Percentiles rank a stretch among this genome's conserved stretches.
Evolutionary conservation across 2,797 vertebrate species (phyloP).

Genomic region (Melanotaenia nigrans): DNA sequence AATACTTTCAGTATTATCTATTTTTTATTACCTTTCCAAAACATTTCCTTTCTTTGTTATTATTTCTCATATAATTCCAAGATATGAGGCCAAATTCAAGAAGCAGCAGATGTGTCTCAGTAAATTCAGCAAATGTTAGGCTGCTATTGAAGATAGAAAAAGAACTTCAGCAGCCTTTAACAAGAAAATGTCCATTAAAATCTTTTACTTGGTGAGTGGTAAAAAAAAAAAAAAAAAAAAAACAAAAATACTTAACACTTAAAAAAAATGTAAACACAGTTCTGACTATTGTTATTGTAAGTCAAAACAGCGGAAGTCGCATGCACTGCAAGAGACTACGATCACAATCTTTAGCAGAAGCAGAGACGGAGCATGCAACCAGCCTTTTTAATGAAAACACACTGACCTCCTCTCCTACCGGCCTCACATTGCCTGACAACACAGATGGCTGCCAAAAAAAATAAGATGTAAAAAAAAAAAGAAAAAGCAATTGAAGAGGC

Average conservation of each 20-base stretch:
- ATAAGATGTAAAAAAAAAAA: conserved; percentile 40
- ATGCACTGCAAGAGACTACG: background rate
- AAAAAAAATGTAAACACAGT: background rate
- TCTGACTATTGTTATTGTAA: background rate
- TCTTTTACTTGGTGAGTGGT: background rate
- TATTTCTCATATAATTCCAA: background rate
- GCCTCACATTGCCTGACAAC: conserved; percentile 40
- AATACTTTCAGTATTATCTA: background rate
- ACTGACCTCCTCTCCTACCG: conserved; percentile 29
- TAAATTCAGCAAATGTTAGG: background rate
- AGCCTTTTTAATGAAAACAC: conserved; percentile 45
- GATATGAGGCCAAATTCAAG: background rate
- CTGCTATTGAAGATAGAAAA: background rate
- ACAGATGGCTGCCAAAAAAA: conserved; percentile 64
- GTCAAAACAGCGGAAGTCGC: background rate
- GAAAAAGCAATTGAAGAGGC: conserved; percentile 45
- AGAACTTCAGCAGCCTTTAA: background rate
- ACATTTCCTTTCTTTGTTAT: background rate
- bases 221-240: background rate
- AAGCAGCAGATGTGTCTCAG: conserved; percentile 3
- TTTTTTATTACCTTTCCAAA: background rate
- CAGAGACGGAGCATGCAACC: conserved; percentile 4
- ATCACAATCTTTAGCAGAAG: conserved; percentile 17
- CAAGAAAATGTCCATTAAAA: background rate
- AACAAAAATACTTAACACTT: background rate